These are phyloP conservation scores for Crocidura indochinensis DNA, from an alignment of 2,797 vertebrate genomes.

Conservation along the genomic window DNA sequence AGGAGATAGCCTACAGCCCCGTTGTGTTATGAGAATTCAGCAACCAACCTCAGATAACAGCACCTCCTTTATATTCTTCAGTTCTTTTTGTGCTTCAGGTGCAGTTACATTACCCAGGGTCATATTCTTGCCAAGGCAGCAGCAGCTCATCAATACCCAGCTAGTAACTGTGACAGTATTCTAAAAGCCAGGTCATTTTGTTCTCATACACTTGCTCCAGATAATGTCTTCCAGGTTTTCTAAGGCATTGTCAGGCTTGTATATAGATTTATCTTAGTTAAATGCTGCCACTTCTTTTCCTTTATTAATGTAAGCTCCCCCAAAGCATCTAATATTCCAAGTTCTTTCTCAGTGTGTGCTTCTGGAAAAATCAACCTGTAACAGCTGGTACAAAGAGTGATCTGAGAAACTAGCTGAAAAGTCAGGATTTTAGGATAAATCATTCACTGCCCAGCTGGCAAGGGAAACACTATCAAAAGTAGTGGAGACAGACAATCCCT, in stretches of 20 bases:
- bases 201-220: neutral
- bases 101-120: fast-evolving
- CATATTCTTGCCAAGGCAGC: neutral
- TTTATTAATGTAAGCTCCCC: neutral
- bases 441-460: constrained; percentile 3
- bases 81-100: neutral
- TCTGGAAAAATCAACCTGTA: constrained; percentile 42
- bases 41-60: neutral
- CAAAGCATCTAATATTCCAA: neutral
- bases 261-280: neutral
- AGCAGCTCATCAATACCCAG: neutral
- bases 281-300: neutral
- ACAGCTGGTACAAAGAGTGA: neutral
- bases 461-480: neutral
- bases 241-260: neutral
- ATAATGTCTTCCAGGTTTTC: neutral
- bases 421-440: constrained; percentile 30
- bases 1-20: neutral
- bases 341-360: neutral
- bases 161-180: neutral
- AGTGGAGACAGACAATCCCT: neutral
- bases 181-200: neutral
- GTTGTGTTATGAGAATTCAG: too few relatives aligned
- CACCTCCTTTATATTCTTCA: neutral
- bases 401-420: constrained; percentile 39